These are phyloP conservation scores for Eriocheir sinensis DNA, from an alignment of 1,140 invertebrate species.

Conservation along the genomic window DNA sequence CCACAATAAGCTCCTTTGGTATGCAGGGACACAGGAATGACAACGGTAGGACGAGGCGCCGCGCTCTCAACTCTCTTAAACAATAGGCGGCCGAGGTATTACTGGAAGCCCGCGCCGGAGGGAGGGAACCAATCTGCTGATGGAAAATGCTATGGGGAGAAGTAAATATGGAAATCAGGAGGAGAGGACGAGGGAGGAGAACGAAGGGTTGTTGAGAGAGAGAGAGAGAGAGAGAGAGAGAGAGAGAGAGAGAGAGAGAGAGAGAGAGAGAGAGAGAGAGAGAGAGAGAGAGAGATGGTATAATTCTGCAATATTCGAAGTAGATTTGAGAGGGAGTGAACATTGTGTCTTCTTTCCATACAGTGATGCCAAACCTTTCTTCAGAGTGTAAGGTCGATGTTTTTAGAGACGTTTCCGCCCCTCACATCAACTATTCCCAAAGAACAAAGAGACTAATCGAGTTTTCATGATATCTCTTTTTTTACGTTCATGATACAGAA, in stretches of 20 bases:
- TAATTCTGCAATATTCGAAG: conserved; percentile 7
- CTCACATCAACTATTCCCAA: too few relatives aligned
- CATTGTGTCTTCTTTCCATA: neutral
- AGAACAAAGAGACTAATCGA: too few relatives aligned
- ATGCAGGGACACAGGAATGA: neutral
- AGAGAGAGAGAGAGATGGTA: neutral
- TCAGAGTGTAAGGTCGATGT: neutral
- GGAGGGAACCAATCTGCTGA: neutral
- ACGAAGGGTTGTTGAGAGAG: neutral
- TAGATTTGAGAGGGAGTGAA: neutral
- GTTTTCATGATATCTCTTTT: too few relatives aligned
- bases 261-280: too few relatives aligned
- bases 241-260: too few relatives aligned
- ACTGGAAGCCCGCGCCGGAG: neutral
- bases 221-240: too few relatives aligned
- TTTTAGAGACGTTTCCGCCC: too few relatives aligned
- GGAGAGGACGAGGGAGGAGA: conserved; percentile 18
- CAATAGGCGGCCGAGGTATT: neutral
- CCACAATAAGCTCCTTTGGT: neutral
- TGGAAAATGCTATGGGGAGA: conserved; percentile 24
- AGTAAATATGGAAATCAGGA: conserved; percentile 17
- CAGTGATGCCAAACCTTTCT: neutral
- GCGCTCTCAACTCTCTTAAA: neutral
- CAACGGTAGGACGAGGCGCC: neutral
- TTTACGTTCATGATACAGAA: too few relatives aligned